Conservation (phyloP, 2,113 vertebrate genomes). For the Scortum barcoo region DNA sequence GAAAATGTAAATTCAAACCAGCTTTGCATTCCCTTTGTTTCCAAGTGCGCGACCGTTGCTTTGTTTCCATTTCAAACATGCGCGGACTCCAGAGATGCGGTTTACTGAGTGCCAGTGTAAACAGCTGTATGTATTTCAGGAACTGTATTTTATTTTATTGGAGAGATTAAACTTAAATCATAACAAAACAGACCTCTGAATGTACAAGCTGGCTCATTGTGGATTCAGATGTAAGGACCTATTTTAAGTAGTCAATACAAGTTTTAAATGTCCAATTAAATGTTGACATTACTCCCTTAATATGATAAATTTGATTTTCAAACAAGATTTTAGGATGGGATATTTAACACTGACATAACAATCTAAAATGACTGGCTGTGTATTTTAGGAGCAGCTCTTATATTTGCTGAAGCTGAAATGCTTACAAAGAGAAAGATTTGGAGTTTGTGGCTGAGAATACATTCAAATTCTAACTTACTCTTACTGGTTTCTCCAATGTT, state of each 20-base stretch:
- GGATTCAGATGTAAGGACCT: background rate
- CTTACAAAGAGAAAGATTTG: too few species aligned
- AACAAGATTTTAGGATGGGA: background rate
- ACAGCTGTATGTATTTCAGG: constrained; percentile 8
- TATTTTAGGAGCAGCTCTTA: too few species aligned
- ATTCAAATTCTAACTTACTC: too few species aligned
- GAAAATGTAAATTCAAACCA: constrained; percentile 60
- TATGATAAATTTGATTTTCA: background rate
- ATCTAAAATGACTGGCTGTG: too few species aligned
- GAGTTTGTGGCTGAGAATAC: too few species aligned
- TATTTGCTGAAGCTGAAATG: too few species aligned
- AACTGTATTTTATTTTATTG: constrained; percentile 29
- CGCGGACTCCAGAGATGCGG: constrained; percentile 15
- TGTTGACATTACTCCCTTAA: background rate
- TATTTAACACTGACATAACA: background rate
- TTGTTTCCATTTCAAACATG: constrained; percentile 46
- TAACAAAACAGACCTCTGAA: constrained; percentile 7
- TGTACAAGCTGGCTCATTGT: background rate
- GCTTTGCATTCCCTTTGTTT: constrained; percentile 40
- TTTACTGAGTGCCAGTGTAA: constrained; percentile 43
- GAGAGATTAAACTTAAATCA: constrained; percentile 5
- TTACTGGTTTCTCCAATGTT: too few species aligned
- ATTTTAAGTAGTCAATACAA: constrained; percentile 2
- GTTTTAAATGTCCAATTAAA: background rate
- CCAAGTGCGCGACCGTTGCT: background rate